Evolutionary conservation across 2,888 invertebrate species (phyloP), one percentile per base, ranked within the genome.

Genomic region (Chirona hameri): DNA sequence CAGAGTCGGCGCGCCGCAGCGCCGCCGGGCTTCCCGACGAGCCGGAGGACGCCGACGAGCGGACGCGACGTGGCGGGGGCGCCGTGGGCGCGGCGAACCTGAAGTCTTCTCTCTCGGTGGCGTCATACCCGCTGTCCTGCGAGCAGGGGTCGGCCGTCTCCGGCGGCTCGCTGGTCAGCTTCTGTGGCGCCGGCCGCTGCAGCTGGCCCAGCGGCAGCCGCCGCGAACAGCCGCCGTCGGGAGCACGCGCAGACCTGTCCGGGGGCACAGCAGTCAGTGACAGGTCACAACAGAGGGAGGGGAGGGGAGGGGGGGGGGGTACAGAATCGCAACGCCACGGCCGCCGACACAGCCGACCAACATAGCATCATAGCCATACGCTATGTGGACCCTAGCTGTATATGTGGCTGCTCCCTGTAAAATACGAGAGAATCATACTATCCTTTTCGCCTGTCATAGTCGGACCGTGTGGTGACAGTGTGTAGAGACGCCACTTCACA

Each of bases 91-190:
- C 76, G 76, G 76, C 76, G 76, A 76, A 76, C 76, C 76, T 39
- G 76, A 76, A 76, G 10, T 76, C 76, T 12, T 76, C 76, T 24
- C 76, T 39, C 39, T 76, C 76, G 39, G 76, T 0, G 10, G 76
- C 88, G 21, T 89, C 89, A 85, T 90, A 91, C 15, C 91, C 91
- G 83, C 91, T 91, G 87, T 91, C 91, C 85, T 90, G 90, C 46
- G 91, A 91, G 86, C 90, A 91, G 10, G 89, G 88, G 84, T 91
- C 90, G 84, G 88, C 88, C 85, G 90, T 89, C 85, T 90, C 91
- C 82, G 91, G 86, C 2, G 90, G 89, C 82, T 83, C 57, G 52
- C 52, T 24, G n/a, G 15, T 27, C 39, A 39, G 39, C 52, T 52
- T 52, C 15, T 9, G 52, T 7, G 57, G 18, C 18, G 72, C 31